Evolutionary conservation across 2,888 invertebrate species (phyloP).

Genomic region (Horisme vitalbata): DNA sequence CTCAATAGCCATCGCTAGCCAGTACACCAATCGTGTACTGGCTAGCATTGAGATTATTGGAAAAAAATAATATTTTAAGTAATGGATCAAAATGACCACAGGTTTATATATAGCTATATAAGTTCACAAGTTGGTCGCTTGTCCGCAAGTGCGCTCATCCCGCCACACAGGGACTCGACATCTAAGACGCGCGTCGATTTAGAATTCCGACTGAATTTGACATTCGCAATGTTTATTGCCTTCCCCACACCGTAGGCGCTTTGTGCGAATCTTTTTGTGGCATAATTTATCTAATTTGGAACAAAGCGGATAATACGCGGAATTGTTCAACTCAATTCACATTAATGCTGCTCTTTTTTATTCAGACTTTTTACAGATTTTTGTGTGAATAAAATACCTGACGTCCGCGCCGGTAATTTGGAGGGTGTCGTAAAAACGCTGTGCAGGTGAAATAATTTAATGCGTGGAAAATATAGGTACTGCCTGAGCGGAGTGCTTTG

Average conservation of each 20-base stretch:
- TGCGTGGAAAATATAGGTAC: conserved; percentile 10
- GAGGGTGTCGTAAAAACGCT: conserved; percentile 15
- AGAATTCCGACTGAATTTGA: conserved; percentile 70
- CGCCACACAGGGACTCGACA: conserved; percentile 38
- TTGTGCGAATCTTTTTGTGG: conserved; percentile 68
- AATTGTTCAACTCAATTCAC: conserved; percentile 50
- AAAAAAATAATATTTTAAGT: too few species aligned
- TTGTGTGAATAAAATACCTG: conserved; percentile 19
- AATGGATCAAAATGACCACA: too few species aligned
- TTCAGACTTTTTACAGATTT: conserved; percentile 27
- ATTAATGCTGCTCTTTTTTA: conserved; percentile 35
- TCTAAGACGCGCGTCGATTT: conserved; percentile 63
- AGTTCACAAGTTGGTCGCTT: conserved; percentile 17
- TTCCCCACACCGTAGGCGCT: conserved; percentile 54
- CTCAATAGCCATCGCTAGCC: too few species aligned
- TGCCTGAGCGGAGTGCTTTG: conserved; percentile 1
- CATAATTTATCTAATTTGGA: conserved; percentile 76
- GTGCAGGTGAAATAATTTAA: conserved; percentile 12
- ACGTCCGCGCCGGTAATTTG: conserved; percentile 19
- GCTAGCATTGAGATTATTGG: too few species aligned
- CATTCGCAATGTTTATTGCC: conserved; percentile 71
- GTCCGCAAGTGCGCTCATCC: conserved; percentile 31
- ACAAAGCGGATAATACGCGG: conserved; percentile 63
- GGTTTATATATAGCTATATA: too few species aligned
- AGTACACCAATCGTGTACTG: too few species aligned